Conservation (phyloP, 1,140 invertebrate species). For the Chironomus striatipennis region DNA sequence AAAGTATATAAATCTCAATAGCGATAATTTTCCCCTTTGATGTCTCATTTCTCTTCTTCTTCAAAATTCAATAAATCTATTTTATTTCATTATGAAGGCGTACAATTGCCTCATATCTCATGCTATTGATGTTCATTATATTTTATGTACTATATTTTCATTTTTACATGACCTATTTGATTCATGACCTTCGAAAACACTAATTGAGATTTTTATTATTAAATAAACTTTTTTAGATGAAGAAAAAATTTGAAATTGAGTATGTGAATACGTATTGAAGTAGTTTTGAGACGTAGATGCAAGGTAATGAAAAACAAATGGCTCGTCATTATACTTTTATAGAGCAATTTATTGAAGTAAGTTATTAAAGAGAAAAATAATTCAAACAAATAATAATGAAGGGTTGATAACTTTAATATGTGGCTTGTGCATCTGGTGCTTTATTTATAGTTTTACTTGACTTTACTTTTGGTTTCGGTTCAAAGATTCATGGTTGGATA, state of each 20-base stretch:
- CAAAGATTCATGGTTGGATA: too few species aligned
- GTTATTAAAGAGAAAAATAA: too few species aligned
- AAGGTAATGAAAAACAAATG: conserved; percentile 1
- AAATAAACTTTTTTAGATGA: not conserved
- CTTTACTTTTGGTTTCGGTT: too few species aligned
- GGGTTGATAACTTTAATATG: too few species aligned
- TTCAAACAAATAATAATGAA: too few species aligned
- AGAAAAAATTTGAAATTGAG: not conserved
- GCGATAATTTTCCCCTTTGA: not conserved
- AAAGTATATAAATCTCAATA: not conserved
- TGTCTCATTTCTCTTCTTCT: not conserved
- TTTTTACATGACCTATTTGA: conserved; percentile 17
- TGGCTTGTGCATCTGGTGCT: too few species aligned
- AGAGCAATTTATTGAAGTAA: too few species aligned
- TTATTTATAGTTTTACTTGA: too few species aligned
- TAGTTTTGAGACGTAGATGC: not conserved
- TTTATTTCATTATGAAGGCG: conserved; percentile 13
- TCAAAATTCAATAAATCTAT: not conserved
- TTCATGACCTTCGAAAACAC: conserved; percentile 3
- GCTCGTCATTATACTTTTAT: conserved; percentile 6
- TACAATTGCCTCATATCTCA: not conserved
- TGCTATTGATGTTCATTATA: too few species aligned
- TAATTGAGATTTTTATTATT: conserved; percentile 12
- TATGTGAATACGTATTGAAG: not conserved
- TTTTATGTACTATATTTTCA: not conserved